Evolutionary conservation across 1,140 invertebrate species (phyloP).

Genomic region (Planococcus citri): DNA sequence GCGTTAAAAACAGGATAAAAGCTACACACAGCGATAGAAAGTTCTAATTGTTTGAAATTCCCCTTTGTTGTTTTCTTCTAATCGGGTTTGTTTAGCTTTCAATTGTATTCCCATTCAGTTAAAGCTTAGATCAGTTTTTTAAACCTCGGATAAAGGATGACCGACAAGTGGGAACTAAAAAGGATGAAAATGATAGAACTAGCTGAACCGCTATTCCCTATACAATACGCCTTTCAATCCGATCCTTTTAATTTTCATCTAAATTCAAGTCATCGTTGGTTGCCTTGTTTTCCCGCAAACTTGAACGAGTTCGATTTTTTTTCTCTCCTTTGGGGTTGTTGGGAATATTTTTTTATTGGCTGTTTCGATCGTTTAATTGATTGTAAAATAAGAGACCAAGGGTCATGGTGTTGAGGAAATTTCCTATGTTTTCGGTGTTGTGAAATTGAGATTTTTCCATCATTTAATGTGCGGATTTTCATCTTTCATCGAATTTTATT

Average conservation of each 20-base stretch:
- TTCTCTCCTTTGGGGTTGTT: no score
- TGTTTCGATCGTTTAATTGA: no score
- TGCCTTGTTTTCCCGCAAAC: constrained; percentile 4
- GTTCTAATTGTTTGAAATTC: constrained; percentile 19
- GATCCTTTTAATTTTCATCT: constrained; percentile 15
- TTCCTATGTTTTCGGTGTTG: no score
- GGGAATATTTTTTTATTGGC: no score
- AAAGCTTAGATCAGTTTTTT: constrained; percentile 19
- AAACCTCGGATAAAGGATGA: constrained; percentile 4
- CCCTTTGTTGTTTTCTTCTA: constrained; percentile 14
- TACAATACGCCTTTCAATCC: background rate
- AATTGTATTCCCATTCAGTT: constrained; percentile 20
- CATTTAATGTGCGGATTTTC: no score
- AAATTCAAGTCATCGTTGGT: background rate
- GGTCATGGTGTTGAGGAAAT: no score
- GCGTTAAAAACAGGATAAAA: background rate
- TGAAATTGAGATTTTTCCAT: no score
- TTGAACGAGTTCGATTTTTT: background rate
- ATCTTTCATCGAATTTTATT: no score
- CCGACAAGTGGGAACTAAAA: constrained; percentile 16
- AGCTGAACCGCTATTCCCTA: constrained; percentile 13
- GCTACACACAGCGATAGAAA: background rate
- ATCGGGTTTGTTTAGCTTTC: constrained; percentile 16
- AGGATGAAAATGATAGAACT: background rate
- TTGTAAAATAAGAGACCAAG: no score